phyloP scores from a whole-genome alignment of 2,888 invertebrate species.

The Gasteruption jaculator region DNA sequence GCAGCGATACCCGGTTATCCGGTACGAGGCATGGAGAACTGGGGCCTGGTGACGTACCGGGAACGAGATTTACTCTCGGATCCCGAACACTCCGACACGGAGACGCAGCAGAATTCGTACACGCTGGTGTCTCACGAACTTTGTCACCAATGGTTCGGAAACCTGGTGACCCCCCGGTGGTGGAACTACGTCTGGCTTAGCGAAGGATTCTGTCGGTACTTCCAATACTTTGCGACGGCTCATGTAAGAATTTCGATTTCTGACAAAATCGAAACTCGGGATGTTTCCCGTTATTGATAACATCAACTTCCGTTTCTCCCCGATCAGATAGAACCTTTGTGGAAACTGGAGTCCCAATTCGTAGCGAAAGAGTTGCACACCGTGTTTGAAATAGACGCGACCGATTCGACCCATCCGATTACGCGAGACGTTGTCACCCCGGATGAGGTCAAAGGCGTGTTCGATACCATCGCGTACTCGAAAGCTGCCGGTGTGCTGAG shows the following conservation, averaged over 20 bases:
- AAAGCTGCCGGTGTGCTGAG: slow-evolving; percentile 64
- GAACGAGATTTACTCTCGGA: slow-evolving; percentile 80
- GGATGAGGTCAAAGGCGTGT: slow-evolving; percentile 59
- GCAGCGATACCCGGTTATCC: slow-evolving; percentile 58
- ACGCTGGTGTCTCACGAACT: slow-evolving; percentile 55
- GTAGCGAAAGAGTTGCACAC: slow-evolving; percentile 66
- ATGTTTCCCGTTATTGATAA: background rate
- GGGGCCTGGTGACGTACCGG: slow-evolving; percentile 52
- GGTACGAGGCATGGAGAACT: slow-evolving; percentile 57
- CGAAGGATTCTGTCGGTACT: slow-evolving; percentile 56
- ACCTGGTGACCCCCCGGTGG: slow-evolving; percentile 46
- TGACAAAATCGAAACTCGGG: too few relatives aligned
- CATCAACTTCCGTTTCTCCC: background rate
- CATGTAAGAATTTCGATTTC: slow-evolving; percentile 40
- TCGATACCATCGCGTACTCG: slow-evolving; percentile 65
- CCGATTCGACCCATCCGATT: slow-evolving; percentile 58
- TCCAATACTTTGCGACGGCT: slow-evolving; percentile 50
- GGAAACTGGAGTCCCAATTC: slow-evolving; percentile 67
- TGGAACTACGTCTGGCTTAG: slow-evolving; percentile 50
- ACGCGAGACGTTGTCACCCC: slow-evolving; percentile 57
- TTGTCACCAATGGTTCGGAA: slow-evolving; percentile 56
- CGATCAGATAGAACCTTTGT: slow-evolving; percentile 58
- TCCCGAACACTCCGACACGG: slow-evolving; percentile 22
- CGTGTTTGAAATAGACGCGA: slow-evolving; percentile 61
- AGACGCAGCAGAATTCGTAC: slow-evolving; percentile 32